Evolutionary conservation across 2,113 vertebrate genomes (phyloP), one percentile per base, ranked within the genome.

Genomic region (Hippopotamus amphibius): DNA sequence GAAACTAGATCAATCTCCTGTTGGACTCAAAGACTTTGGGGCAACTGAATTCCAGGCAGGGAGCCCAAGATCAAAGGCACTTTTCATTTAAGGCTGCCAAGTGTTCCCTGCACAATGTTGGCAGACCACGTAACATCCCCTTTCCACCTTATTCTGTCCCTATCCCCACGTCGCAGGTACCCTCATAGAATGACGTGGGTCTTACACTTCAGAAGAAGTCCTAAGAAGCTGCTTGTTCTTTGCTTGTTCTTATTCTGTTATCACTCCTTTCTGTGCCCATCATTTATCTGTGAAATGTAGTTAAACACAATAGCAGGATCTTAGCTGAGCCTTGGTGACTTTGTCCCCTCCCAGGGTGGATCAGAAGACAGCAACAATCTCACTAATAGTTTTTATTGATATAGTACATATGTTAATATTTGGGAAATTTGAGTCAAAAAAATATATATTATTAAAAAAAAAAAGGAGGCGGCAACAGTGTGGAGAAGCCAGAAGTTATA

Each of bases 171-270:
- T 22, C 22, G 61, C 46, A 69, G 28, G 12, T 33, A 6, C 28
- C 22, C 10, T 41, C 1, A 10, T 1, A 1, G 30, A 66, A 77
- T 28, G 7, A 50, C 9, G 0, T n/a, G 55, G 26, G 3, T 21
- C 59, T 37, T 53, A 11, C 16, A 37, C 55, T 74, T 77, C 2
- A 37, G 19, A 87, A 37, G 19, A 92, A 57, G n/a, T 48, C 26
- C 33, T 72, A n/a, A 43, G 13, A 92, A 50, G 16, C 72, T 15
- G 4, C 14, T n/a, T 81, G 24, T 2, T 74, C 6, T 68, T 71
- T 84, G 22, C 19, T 63, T 69, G 24, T 26, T 82, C 30, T 61
- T 55, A 19, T 28, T 83, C 71, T 10, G 1, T 15, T 5, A 21
- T 2, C 33, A 26, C 41, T 72, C 61, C 61, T 57, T 95, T 37